Evolutionary conservation across 2,888 invertebrate species (phyloP).

Genomic region (Hyposoter didymator): DNA sequence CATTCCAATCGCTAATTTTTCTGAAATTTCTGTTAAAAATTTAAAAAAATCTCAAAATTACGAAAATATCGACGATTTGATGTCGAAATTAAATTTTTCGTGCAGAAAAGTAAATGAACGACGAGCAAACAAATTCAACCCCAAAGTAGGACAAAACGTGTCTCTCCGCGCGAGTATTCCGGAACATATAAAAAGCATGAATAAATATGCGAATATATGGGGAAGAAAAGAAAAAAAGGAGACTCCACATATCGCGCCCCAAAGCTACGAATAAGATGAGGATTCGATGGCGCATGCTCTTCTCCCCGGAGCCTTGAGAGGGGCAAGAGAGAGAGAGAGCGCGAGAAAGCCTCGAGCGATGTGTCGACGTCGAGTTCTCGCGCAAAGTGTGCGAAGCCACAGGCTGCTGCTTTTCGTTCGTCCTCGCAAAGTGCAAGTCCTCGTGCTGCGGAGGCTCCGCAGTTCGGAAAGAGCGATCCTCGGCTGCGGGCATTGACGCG

Average conservation of each 20-base stretch:
- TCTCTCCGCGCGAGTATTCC: not conserved
- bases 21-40: too few species aligned
- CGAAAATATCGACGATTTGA: too few species aligned
- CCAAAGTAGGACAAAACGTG: not conserved
- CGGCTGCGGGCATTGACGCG: slow-evolving; percentile 31
- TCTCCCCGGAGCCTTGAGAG: slow-evolving; percentile 34
- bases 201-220: not conserved
- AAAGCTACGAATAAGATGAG: slow-evolving; percentile 27
- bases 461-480: slow-evolving; percentile 55
- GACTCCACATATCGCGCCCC: not conserved
- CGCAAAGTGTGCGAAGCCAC: slow-evolving; percentile 23
- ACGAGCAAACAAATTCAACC: too few species aligned
- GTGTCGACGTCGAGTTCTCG: slow-evolving; percentile 28
- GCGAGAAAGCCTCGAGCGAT: slow-evolving; percentile 5
- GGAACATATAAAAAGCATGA: not conserved
- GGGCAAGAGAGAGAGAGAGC: slow-evolving; percentile 2
- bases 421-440: slow-evolving; percentile 39
- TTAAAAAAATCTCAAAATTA: too few species aligned
- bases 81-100: too few species aligned
- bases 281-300: slow-evolving; percentile 65
- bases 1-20: too few species aligned
- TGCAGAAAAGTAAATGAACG: too few species aligned
- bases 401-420: slow-evolving; percentile 19
- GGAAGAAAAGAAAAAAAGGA: not conserved
- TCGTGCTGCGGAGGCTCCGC: slow-evolving; percentile 50